These are phyloP conservation scores for Columba guinea DNA, from an alignment of 2,797 vertebrate genomes.

Conservation along the genomic window DNA sequence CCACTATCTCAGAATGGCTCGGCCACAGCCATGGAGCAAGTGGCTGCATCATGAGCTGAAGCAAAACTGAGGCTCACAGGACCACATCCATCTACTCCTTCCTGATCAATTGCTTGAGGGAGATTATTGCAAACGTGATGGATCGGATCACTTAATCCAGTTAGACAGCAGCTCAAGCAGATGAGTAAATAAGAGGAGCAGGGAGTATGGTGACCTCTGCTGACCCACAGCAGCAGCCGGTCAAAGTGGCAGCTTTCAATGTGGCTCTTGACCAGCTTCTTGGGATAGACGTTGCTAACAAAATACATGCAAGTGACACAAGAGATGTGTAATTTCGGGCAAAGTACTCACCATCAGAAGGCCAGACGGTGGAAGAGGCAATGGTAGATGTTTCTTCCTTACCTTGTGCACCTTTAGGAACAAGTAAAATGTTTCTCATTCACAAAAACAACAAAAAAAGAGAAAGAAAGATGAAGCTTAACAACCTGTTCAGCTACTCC, in stretches of 20 bases:
- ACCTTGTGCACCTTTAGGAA: background rate
- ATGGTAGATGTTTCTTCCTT: background rate
- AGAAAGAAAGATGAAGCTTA: background rate
- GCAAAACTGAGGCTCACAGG: background rate
- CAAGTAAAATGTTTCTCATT: background rate
- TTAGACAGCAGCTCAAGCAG: background rate
- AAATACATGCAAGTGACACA: background rate
- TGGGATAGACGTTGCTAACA: background rate
- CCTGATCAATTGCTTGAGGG: slow-evolving; percentile 34
- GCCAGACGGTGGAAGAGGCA: background rate
- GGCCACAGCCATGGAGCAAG: background rate
- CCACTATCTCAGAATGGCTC: background rate
- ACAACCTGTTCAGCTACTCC: background rate
- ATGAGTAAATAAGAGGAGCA: background rate
- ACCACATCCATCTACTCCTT: background rate
- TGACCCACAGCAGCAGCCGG: background rate
- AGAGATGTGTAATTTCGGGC: background rate
- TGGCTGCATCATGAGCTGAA: background rate
- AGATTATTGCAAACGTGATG: slow-evolving; percentile 42
- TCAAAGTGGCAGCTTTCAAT: background rate
- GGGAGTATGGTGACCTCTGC: background rate
- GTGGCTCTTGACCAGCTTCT: background rate
- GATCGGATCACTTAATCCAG: slow-evolving; percentile 41
- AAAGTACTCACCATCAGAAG: background rate
- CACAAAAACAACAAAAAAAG: background rate